Percentiles rank a stretch among this genome's conserved stretches.
Evolutionary conservation across 2,113 vertebrate genomes (phyloP).

Genomic region (Columbina picui): DNA sequence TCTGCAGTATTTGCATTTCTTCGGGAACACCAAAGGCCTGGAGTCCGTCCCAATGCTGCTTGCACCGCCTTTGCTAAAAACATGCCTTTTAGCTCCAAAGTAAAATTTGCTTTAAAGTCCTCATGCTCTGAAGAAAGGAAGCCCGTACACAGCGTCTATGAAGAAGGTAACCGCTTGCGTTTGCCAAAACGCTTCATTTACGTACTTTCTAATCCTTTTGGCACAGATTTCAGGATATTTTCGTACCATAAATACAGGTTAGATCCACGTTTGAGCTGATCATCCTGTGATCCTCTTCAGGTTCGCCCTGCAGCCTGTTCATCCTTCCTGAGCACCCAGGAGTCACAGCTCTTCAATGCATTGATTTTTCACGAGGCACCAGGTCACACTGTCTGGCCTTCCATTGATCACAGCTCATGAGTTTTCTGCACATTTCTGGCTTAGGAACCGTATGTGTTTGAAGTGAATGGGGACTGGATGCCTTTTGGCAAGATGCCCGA

Average conservation of each 20-base stretch:
- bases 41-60: background rate
- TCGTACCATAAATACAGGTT: background rate
- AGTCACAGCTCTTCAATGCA: background rate
- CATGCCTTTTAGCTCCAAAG: background rate
- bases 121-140: background rate
- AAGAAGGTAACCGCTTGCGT: background rate
- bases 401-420: background rate
- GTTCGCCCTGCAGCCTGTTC: background rate
- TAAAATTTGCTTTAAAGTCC: background rate
- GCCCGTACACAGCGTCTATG: background rate
- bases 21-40: conserved; percentile 25
- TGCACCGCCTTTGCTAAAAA: background rate
- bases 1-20: conserved; percentile 1
- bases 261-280: background rate
- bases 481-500: background rate
- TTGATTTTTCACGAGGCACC: background rate
- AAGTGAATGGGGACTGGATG: background rate
- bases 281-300: background rate
- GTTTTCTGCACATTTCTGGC: background rate
- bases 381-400: conserved; percentile 16
- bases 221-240: background rate
- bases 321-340: background rate
- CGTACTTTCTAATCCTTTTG: background rate
- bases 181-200: background rate
- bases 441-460: background rate